These are phyloP conservation scores for Ostrea denselamellosa DNA, from an alignment of 1,140 invertebrate genomes.

Conservation along the genomic window DNA sequence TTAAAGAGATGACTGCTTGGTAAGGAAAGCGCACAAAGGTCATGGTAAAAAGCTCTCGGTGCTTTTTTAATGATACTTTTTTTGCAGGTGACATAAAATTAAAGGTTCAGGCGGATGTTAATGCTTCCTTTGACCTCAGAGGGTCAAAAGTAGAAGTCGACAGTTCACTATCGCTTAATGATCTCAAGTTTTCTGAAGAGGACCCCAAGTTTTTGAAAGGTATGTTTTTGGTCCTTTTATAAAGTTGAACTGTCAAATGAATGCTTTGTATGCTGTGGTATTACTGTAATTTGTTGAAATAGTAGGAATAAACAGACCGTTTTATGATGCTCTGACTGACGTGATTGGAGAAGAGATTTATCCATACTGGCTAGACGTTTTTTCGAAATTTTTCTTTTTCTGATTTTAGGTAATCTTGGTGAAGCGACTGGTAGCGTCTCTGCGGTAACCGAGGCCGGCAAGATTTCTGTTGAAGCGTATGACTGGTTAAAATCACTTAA, in stretches of 20 bases:
- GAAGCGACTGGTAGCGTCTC: not conserved
- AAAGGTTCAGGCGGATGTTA: constrained; percentile 18
- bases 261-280: not conserved
- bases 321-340: too few species aligned
- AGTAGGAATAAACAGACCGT: too few species aligned
- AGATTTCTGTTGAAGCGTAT: not conserved
- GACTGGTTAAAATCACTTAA: constrained; percentile 32
- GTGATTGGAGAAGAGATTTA: too few species aligned
- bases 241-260: not conserved
- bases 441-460: not conserved
- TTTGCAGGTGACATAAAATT: constrained; percentile 31
- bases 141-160: not conserved
- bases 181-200: not conserved
- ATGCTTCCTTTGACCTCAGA: not conserved
- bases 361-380: too few species aligned
- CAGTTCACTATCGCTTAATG: not conserved
- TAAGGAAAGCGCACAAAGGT: too few species aligned
- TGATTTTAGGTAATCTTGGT: not conserved
- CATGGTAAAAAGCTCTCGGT: not conserved
- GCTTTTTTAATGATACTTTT: not conserved
- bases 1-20: too few species aligned
- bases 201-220: not conserved
- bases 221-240: not conserved
- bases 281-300: not conserved
- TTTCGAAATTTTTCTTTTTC: not conserved